phyloP scores from a whole-genome alignment of 1,140 invertebrate species.

The Gryon sp. region DNA sequence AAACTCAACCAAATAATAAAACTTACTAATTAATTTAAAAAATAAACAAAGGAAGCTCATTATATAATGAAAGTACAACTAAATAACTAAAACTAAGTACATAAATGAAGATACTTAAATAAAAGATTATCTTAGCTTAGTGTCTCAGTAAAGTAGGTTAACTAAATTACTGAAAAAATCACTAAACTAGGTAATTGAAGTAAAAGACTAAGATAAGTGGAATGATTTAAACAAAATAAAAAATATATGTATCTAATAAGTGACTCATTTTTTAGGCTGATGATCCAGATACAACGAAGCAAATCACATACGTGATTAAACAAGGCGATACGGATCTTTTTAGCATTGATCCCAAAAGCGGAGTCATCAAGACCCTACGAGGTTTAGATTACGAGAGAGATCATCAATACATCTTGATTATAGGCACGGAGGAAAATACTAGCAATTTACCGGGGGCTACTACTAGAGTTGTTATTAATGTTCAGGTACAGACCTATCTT shows the following conservation, averaged over 20 bases:
- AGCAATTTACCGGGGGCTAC: slow-evolving; percentile 85
- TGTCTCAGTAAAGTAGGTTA: no score
- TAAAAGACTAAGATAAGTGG: no score
- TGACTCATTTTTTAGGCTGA: slow-evolving; percentile 80
- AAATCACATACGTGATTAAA: slow-evolving; percentile 91
- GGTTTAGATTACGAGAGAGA: slow-evolving; percentile 90
- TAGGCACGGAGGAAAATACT: slow-evolving; percentile 91
- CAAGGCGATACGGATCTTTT: slow-evolving; percentile 90
- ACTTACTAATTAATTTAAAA: no score
- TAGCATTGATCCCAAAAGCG: slow-evolving; percentile 88
- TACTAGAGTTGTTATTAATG: slow-evolving; percentile 87
- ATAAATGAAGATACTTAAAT: no score
- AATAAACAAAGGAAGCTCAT: no score
- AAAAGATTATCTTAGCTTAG: no score
- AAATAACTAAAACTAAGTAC: no score
- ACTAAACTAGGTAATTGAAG: no score
- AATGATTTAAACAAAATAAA: background rate
- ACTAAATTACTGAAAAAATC: no score
- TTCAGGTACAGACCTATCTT: slow-evolving; percentile 82
- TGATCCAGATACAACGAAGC: slow-evolving; percentile 88
- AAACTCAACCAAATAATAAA: no score
- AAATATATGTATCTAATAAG: slow-evolving; percentile 11
- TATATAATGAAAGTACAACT: no score
- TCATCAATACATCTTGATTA: slow-evolving; percentile 85
- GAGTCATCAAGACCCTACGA: slow-evolving; percentile 86